Evolutionary conservation across 2,797 vertebrate genomes (phyloP).

Genomic region (Oreochromis grahami): DNA sequence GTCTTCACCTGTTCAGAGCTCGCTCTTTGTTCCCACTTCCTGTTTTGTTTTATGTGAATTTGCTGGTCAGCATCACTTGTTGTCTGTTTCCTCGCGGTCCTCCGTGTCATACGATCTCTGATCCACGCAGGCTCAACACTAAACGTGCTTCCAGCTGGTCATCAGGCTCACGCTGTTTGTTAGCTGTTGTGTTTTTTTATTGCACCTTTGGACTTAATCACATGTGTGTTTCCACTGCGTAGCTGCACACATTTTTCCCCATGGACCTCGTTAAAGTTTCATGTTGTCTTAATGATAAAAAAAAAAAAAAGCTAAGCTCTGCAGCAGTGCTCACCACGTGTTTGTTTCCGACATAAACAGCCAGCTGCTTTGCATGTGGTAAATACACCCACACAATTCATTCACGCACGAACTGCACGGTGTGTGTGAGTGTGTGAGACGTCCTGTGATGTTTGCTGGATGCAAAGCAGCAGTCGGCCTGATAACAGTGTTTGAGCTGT

Average conservation of each 20-base stretch:
- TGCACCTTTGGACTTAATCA: background rate
- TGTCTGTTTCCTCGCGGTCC: background rate
- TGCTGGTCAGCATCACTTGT: background rate
- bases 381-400: background rate
- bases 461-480: background rate
- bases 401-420: background rate
- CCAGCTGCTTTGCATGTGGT: fast-evolving
- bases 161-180: background rate
- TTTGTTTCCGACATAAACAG: background rate
- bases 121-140: background rate
- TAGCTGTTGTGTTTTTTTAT: background rate
- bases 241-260: background rate
- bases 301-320: background rate
- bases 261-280: background rate
- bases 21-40: background rate
- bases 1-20: fast-evolving
- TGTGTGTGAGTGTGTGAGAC: background rate
- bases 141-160: background rate
- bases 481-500: background rate
- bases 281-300: background rate
- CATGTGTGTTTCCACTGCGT: background rate
- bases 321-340: background rate
- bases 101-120: background rate
- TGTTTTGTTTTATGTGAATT: background rate
- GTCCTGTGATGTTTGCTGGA: background rate